phyloP scores from a whole-genome alignment of 1,140 invertebrate species.

The Cyclargus thomasi region DNA sequence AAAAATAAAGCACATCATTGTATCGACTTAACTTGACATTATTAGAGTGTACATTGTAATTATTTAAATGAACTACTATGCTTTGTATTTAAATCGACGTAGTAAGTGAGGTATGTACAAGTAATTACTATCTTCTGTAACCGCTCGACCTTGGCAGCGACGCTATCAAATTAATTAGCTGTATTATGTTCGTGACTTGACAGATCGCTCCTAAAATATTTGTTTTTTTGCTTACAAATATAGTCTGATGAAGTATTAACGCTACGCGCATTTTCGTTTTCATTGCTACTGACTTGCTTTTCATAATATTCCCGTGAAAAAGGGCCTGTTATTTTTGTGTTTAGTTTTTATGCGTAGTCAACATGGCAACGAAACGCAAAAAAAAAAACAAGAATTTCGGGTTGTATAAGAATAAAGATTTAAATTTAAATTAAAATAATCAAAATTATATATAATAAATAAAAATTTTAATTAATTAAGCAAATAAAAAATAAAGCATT shows the following conservation, averaged over 20 bases:
- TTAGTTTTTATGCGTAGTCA: no score
- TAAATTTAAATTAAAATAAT: no score
- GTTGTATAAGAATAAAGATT: no score
- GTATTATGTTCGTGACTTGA: conserved; percentile 5
- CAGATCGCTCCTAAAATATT: background rate
- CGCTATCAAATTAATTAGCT: conserved; percentile 10
- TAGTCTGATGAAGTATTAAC: background rate
- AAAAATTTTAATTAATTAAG: no score
- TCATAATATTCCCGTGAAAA: no score
- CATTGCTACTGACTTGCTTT: background rate
- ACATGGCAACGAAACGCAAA: no score
- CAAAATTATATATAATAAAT: no score
- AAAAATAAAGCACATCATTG: background rate
- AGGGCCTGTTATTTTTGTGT: no score
- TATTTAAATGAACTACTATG: background rate
- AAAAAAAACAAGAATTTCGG: no score
- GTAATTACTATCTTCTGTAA: background rate
- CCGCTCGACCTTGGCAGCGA: background rate
- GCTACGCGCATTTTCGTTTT: background rate
- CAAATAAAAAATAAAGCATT: no score
- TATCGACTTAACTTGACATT: background rate
- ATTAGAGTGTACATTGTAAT: conserved; percentile 6
- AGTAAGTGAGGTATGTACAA: background rate
- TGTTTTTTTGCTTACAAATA: background rate
- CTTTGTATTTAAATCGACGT: background rate